Percentiles rank a stretch among this genome's conserved stretches.
These are phyloP conservation scores for Acrocephalus arundinaceus DNA, from an alignment of 2,113 vertebrate genomes.

Conservation along the genomic window DNA sequence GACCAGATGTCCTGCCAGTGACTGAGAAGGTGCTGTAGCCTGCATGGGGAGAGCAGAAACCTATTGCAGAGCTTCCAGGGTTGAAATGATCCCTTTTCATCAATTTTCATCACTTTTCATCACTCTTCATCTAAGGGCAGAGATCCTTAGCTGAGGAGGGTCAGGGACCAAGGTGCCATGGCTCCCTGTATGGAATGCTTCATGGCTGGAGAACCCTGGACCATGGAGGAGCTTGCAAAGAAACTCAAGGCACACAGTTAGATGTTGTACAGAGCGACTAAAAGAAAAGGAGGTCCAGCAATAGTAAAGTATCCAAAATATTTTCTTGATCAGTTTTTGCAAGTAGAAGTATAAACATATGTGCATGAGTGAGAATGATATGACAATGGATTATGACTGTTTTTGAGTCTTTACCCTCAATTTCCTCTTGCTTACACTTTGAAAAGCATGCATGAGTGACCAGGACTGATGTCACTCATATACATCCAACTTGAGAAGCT, in stretches of 20 bases:
- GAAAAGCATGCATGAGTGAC: neutral
- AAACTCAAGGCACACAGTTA: fast-evolving
- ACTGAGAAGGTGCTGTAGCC: neutral
- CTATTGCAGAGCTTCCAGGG: neutral
- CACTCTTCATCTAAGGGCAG: neutral
- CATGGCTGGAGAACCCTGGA: fast-evolving
- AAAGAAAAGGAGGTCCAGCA: neutral
- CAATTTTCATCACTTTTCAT: neutral
- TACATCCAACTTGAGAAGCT: neutral
- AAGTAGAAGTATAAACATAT: conserved; percentile 26
- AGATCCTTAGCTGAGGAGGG: neutral
- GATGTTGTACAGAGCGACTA: neutral
- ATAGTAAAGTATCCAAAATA: neutral
- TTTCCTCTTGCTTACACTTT: conserved; percentile 29
- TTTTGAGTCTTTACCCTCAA: conserved; percentile 11
- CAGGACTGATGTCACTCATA: neutral
- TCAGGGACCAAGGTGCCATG: neutral
- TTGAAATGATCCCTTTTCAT: neutral
- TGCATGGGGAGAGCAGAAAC: neutral
- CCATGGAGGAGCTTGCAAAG: neutral
- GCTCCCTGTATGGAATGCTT: fast-evolving
- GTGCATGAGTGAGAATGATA: neutral
- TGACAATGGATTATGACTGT: neutral
- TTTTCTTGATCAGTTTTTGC: conserved; percentile 1
- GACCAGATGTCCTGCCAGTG: neutral